Evolutionary conservation across 2,888 invertebrate species (phyloP).

Genomic region (Charanyca ferruginea): DNA sequence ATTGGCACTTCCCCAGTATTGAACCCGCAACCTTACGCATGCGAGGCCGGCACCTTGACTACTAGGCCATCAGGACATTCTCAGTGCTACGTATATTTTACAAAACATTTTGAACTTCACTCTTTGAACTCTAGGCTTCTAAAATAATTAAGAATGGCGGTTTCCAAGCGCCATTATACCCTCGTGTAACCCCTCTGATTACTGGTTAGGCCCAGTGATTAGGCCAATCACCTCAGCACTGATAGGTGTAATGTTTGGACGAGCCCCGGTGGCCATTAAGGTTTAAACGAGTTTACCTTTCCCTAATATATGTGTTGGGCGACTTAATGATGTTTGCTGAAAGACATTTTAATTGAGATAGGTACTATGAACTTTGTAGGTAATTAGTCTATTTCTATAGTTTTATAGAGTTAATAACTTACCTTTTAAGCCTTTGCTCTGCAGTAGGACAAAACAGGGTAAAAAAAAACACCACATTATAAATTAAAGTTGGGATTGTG

Average conservation of each 20-base stretch:
- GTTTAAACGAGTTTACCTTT: slow-evolving; percentile 40
- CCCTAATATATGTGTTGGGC: slow-evolving; percentile 38
- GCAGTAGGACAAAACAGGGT: too few relatives aligned
- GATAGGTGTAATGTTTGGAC: slow-evolving; percentile 36
- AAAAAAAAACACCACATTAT: too few relatives aligned
- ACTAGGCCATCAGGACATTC: too few relatives aligned
- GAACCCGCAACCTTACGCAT: too few relatives aligned
- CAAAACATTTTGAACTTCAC: too few relatives aligned
- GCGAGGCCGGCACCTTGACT: too few relatives aligned
- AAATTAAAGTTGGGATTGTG: too few relatives aligned
- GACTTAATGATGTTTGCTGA: slow-evolving; percentile 40
- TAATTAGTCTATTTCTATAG: slow-evolving; percentile 6
- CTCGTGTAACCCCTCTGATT: slow-evolving; percentile 20
- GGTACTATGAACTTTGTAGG: slow-evolving; percentile 3
- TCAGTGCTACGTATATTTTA: too few relatives aligned
- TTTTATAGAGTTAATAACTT: not conserved
- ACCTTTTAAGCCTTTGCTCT: not conserved
- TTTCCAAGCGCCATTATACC: not conserved
- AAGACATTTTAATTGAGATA: slow-evolving; percentile 17
- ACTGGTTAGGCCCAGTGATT: slow-evolving; percentile 28
- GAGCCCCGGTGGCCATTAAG: slow-evolving; percentile 38
- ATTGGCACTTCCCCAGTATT: too few relatives aligned
- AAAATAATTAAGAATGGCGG: not conserved
- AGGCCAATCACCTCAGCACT: slow-evolving; percentile 38
- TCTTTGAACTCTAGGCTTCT: not conserved